Conservation (phyloP, 2,113 vertebrate species). For the Ranitomeya imitator region DNA sequence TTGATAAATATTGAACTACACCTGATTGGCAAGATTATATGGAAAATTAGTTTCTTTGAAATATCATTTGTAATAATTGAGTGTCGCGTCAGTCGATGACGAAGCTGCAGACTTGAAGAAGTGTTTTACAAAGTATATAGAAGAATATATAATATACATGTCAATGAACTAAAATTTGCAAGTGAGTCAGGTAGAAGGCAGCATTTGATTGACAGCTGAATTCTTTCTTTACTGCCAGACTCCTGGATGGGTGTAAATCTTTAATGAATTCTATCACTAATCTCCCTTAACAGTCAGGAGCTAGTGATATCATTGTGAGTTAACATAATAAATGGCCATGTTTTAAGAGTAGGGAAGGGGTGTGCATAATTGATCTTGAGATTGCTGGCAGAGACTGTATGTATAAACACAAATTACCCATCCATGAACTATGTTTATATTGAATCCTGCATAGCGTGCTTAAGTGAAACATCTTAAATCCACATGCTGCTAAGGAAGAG, state of each 20-base stretch:
- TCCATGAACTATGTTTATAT: constrained; percentile 53
- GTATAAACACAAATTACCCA: constrained; percentile 41
- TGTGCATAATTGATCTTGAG: constrained; percentile 51
- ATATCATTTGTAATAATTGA: not conserved
- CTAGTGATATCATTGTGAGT: constrained; percentile 39
- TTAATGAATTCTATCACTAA: constrained; percentile 55
- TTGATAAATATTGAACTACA: too few relatives aligned
- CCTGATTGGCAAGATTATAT: too few relatives aligned
- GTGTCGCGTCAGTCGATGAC: not conserved
- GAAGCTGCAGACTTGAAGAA: not conserved
- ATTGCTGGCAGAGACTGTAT: constrained; percentile 49
- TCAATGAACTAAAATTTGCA: constrained; percentile 41
- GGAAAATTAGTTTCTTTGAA: not conserved
- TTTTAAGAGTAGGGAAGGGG: constrained; percentile 52
- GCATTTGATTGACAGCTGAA: constrained; percentile 38
- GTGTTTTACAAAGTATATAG: constrained; percentile 6
- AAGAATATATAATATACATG: constrained; percentile 9
- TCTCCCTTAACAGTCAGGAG: constrained; percentile 38
- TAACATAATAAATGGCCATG: constrained; percentile 55
- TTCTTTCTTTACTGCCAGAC: constrained; percentile 31
- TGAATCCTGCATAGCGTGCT: constrained; percentile 24
- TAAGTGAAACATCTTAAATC: constrained; percentile 41
- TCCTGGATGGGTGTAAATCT: constrained; percentile 48
- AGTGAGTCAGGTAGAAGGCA: constrained; percentile 29
- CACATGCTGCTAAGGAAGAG: not conserved